These are phyloP conservation scores for Huso huso DNA, from an alignment of 2,797 vertebrate species.

Conservation along the genomic window DNA sequence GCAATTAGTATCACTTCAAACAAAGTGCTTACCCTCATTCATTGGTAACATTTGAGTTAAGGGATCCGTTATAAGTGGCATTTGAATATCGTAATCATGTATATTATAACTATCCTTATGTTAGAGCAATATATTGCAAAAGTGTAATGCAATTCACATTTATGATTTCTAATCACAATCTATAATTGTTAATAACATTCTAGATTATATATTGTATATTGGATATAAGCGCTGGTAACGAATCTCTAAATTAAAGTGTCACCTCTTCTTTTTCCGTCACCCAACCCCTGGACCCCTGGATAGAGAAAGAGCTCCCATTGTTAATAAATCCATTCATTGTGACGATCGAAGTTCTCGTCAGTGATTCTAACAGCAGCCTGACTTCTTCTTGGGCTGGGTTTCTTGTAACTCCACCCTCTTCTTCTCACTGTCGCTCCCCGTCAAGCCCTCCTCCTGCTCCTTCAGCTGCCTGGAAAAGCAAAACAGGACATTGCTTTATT, in stretches of 20 bases:
- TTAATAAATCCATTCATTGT: no score
- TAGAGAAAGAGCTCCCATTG: not conserved
- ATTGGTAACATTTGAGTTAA: no score
- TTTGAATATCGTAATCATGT: no score
- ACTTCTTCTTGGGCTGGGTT: slow-evolving; percentile 42
- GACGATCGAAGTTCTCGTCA: not conserved
- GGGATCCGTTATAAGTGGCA: no score
- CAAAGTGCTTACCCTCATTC: no score
- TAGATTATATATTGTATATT: not conserved
- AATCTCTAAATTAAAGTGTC: not conserved
- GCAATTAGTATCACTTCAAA: no score
- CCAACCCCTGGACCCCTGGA: not conserved
- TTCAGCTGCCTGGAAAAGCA: slow-evolving; percentile 48
- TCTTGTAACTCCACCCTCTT: slow-evolving; percentile 38
- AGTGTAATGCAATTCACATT: no score
- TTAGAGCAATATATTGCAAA: no score
- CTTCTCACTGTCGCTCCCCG: slow-evolving; percentile 25
- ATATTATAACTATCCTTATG: no score
- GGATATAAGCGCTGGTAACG: not conserved
- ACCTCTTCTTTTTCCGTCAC: not conserved
- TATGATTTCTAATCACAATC: no score
- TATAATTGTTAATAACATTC: slow-evolving; percentile 5
- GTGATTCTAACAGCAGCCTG: slow-evolving; percentile 56
- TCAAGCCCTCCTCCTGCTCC: slow-evolving; percentile 28
- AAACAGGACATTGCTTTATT: not conserved